A percentile compares a stretch with the other conserved stretches of the same genome.
Evolutionary conservation across 2,888 invertebrate species (phyloP).

Genomic region (Miltochrista miniata): DNA sequence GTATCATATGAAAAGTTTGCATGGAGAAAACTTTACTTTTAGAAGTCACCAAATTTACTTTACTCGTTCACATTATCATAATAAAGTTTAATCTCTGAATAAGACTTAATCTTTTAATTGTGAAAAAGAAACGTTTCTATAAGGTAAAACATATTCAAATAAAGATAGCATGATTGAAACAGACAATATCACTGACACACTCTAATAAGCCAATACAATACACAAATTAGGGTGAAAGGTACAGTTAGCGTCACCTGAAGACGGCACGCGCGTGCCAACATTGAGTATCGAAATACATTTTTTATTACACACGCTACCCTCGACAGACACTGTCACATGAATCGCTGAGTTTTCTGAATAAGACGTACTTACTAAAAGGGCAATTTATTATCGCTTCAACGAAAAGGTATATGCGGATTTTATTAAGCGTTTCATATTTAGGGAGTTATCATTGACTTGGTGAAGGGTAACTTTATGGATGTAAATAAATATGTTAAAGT

Average conservation of each 20-base stretch:
- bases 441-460: slow-evolving; percentile 55
- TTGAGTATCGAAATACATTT: slow-evolving; percentile 52
- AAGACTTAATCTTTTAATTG: too few relatives aligned
- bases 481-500: slow-evolving; percentile 6
- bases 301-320: slow-evolving; percentile 41
- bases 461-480: slow-evolving; percentile 57
- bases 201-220: slow-evolving; percentile 10
- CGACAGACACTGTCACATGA: slow-evolving; percentile 63
- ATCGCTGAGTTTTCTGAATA: slow-evolving; percentile 61
- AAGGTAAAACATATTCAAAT: too few relatives aligned
- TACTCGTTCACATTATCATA: too few relatives aligned
- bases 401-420: slow-evolving; percentile 65
- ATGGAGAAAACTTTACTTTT: too few relatives aligned
- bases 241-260: slow-evolving; percentile 56
- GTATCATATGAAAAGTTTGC: too few relatives aligned
- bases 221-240: slow-evolving; percentile 28
- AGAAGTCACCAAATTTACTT: too few relatives aligned
- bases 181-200: not conserved
- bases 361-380: slow-evolving; percentile 80
- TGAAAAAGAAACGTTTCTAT: too few relatives aligned
- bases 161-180: not conserved
- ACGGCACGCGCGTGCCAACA: slow-evolving; percentile 60
- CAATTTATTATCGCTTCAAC: slow-evolving; percentile 67
- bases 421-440: slow-evolving; percentile 76
- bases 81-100: too few relatives aligned